Evolutionary conservation across 1,140 invertebrate genomes (phyloP).

Genomic region (Cryptotermes secundus): DNA sequence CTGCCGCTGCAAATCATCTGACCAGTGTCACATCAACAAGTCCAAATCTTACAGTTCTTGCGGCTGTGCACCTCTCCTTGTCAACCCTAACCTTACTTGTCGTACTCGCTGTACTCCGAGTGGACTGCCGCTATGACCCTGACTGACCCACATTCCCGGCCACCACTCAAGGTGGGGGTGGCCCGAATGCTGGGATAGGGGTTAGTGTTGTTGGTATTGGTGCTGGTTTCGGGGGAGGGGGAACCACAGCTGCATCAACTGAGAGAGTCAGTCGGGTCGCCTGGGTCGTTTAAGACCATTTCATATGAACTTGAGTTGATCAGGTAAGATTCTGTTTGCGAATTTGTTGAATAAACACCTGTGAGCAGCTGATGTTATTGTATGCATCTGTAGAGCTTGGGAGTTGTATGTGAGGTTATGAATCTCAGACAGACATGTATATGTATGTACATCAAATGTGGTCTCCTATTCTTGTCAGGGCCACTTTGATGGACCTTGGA

Average conservation of each 20-base stretch:
- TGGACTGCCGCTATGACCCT: slow-evolving; percentile 31
- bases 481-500: too few species aligned
- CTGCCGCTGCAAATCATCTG: neutral
- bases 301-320: neutral
- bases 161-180: neutral
- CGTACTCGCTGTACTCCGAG: slow-evolving; percentile 7
- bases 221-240: neutral
- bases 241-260: neutral
- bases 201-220: slow-evolving; percentile 3
- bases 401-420: too few species aligned
- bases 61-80: slow-evolving; percentile 18
- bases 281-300: slow-evolving; percentile 22
- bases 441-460: too few species aligned
- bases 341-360: too few species aligned
- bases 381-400: too few species aligned
- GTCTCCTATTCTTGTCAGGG: too few species aligned
- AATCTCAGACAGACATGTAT: too few species aligned
- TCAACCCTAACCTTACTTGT: neutral
- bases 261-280: slow-evolving; percentile 19
- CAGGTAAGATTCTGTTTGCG: neutral
- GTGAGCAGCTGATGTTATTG: too few species aligned
- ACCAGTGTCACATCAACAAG: neutral
- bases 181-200: neutral
- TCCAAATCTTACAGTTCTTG: slow-evolving; percentile 10
- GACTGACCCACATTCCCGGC: slow-evolving; percentile 29